Evolutionary conservation across 2,113 vertebrate genomes (phyloP).

Genomic region (Paradoxurus hermaphroditus): DNA sequence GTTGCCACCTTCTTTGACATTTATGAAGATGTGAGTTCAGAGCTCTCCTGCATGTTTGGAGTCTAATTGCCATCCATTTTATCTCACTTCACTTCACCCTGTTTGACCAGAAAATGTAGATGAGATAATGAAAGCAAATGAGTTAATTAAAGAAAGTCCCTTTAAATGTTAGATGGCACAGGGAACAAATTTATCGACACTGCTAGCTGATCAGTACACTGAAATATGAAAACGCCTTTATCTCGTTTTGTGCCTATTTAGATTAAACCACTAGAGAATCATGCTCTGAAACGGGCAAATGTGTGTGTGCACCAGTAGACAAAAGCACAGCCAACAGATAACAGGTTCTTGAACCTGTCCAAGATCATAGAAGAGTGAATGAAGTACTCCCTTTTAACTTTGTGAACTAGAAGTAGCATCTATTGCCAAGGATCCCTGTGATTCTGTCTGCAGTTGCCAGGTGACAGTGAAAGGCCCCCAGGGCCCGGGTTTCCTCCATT

Average conservation of each 20-base stretch:
- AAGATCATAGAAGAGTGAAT: not conserved
- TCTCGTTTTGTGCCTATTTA: not conserved
- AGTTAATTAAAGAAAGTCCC: constrained; percentile 33
- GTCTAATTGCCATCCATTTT: constrained; percentile 7
- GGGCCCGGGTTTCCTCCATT: not conserved
- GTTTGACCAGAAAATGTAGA: constrained; percentile 42
- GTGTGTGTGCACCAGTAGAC: not conserved
- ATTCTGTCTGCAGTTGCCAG: not conserved
- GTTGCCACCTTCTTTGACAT: constrained; percentile 97
- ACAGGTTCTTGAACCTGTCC: not conserved
- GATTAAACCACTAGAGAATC: not conserved
- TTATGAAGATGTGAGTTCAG: constrained; percentile 96
- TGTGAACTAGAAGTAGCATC: not conserved
- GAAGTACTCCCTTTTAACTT: too few relatives aligned
- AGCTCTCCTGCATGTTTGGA: not conserved
- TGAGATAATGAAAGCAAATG: constrained; percentile 54
- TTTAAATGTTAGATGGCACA: constrained; percentile 9
- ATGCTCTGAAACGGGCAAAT: not conserved
- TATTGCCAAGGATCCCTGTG: not conserved
- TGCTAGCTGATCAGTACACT: not conserved
- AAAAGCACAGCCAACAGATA: not conserved
- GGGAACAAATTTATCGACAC: not conserved
- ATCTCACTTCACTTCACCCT: not conserved
- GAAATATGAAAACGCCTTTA: not conserved
- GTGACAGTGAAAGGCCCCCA: not conserved